A percentile compares a stretch with the other conserved stretches of the same genome.
These are phyloP conservation scores for Chauna torquata DNA, from an alignment of 2,113 vertebrate genomes.

Conservation along the genomic window DNA sequence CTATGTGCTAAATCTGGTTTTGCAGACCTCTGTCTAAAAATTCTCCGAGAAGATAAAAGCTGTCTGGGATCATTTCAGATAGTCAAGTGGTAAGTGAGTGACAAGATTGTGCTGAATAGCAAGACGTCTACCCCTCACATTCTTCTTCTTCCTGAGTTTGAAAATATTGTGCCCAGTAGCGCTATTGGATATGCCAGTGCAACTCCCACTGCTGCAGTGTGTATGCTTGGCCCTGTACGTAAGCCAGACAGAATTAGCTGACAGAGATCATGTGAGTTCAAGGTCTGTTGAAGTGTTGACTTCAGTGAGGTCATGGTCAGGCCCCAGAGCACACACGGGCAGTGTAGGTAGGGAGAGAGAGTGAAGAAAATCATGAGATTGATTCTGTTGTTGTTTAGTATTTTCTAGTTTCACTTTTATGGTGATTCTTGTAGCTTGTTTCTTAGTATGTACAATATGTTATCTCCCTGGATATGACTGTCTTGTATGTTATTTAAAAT, in stretches of 20 bases:
- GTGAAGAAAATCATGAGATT: neutral
- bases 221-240: neutral
- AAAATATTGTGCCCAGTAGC: neutral
- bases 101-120: slow-evolving; percentile 57
- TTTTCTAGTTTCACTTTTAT: neutral
- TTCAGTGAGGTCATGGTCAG: slow-evolving; percentile 22
- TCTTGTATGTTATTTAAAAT: neutral
- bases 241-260: slow-evolving; percentile 9
- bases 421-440: neutral
- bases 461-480: neutral
- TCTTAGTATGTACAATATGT: neutral
- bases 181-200: neutral
- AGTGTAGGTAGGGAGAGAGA: neutral
- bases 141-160: slow-evolving; percentile 21
- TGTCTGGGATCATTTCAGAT: slow-evolving; percentile 77
- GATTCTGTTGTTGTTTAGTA: neutral
- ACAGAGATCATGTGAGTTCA: neutral
- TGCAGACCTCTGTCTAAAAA: slow-evolving; percentile 78
- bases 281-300: neutral
- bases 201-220: neutral
- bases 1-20: slow-evolving; percentile 64
- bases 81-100: slow-evolving; percentile 79
- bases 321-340: neutral
- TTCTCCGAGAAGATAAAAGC: slow-evolving; percentile 79
- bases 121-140: neutral